Evolutionary conservation across 1,140 invertebrate species (phyloP), one percentile per base, ranked within the genome.

Genomic region (Drosophila asahinai): DNA sequence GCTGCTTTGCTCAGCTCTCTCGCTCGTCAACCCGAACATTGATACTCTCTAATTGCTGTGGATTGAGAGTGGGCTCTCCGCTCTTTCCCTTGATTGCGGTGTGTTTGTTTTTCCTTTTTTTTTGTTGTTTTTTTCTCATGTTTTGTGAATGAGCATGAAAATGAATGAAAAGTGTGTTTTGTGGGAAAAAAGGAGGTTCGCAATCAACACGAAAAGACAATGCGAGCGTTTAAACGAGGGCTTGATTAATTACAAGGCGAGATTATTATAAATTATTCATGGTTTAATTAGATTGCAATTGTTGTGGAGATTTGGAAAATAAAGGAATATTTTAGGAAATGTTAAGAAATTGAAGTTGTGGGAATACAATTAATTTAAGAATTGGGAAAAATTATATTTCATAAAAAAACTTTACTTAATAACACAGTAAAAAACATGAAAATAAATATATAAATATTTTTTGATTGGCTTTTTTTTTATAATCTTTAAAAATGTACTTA

Each of bases 161-260:
- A 80, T 90, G 86, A 90, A 90, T 91, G 86, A 91, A 90, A 80
- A 79, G 51, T 67, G 48, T 48, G 48, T 48, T 71, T 60, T 68
- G 51, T 72, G 67, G 55, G 55, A 52, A 43, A 47, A 55, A 51
- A 73, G 57, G 71, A 73, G 68, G 68, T 73, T 61, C 55, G 51
- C 68, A 61, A 61, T 72, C 36, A 72, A 73, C 38, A 57, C 65
- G 49, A 74, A 38, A 30, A 52, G 55, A 59, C 63, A 73, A 60
- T 59, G 38, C 11, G 54, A 73, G 36, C 12, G 40, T 17, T 22
- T 68, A 27, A 73, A 73, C 67, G 36, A 60, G 70, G 55, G 27
- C 54, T 52, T 74, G 68, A 74, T 74, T 73, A 61, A 74, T 74
- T 74, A 40, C 40, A 2, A 40, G 27, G 27, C 59, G 33, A 5